Base-by-base conservation (phyloP, 2,888 invertebrate genomes). In the Heliconius ismenius region DNA sequence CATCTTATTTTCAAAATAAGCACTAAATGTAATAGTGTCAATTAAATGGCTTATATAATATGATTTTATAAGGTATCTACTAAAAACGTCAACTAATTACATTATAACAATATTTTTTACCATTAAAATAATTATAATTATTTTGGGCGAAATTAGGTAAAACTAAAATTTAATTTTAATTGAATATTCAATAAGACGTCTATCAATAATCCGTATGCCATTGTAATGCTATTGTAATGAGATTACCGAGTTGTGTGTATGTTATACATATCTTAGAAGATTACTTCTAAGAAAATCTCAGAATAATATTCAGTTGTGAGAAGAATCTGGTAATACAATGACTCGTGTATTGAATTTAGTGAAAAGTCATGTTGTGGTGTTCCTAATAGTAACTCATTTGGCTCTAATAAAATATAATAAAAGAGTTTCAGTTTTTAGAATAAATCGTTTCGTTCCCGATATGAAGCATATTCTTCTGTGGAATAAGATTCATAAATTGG, bases 391-490 rank as follows among this genome's bases (percentile, higher is more conserved):
- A 9, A 67, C 70, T 32, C 79, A 76, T 69, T 67, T 81, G 10
- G 77, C 79, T 21, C 58, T 80, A 24, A 60, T 76, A 75, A 81
- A 78, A 68, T 76, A 79, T 10, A 73, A 76, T 60, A 84, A 80
- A 43, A 77, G 78, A 26, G 69, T 79, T 3, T 49, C 74, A 13
- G 64, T 83, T 3, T 85, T 82, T 64, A 88, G 83, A 78, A 79
- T 91, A 15, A 82, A 81, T 26, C 85, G 91, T 74, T 89, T 87
- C 74, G 18, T 88, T 0, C 81, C 85, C 0, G 92, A 92, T 32
- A 81, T 92, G 10, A 91, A 87, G 77, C 85, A 92, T 76, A 83
- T 93, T 69, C 80, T 93, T 4, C 81, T 92, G 18, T 93, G 93
- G 93, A 89, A 86, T 0, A 81, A 84, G 49, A 79, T 91, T 10